Percentiles rank a stretch among this genome's conserved stretches.
These are phyloP conservation scores for Psophia crepitans DNA, from an alignment of 2,113 vertebrate species.

Conservation along the genomic window DNA sequence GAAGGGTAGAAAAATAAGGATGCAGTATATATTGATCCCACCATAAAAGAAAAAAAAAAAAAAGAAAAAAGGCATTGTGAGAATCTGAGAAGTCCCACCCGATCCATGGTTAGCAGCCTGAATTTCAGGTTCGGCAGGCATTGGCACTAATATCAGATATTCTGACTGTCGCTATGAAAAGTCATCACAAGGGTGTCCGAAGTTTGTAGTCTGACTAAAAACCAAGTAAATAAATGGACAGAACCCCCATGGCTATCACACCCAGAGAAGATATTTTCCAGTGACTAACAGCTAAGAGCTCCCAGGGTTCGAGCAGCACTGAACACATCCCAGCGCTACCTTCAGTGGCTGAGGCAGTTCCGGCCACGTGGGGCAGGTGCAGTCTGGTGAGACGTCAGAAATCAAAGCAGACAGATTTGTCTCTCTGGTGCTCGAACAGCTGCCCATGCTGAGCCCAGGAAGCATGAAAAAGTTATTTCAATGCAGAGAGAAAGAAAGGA, in stretches of 20 bases:
- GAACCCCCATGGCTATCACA: fast-evolving
- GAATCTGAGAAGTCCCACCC: background rate
- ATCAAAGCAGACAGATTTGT: background rate
- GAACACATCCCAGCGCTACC: background rate
- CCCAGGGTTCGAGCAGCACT: background rate
- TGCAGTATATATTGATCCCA: background rate
- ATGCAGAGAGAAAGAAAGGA: background rate
- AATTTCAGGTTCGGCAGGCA: background rate
- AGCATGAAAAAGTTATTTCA: background rate
- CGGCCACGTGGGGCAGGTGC: background rate
- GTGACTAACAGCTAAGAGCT: background rate
- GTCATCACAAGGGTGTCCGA: background rate
- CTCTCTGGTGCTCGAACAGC: background rate
- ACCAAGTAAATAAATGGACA: background rate
- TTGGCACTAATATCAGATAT: background rate
- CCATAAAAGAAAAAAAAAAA: background rate
- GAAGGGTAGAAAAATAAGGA: background rate
- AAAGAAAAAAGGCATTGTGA: background rate
- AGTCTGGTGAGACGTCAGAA: background rate
- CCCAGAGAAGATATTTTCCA: background rate
- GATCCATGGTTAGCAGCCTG: background rate
- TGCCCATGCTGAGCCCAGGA: background rate
- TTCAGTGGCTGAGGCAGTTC: background rate
- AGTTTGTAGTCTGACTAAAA: background rate
- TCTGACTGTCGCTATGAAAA: background rate